Conservation (phyloP, 2,888 invertebrate genomes). For the Drosophila picticornis region DNA sequence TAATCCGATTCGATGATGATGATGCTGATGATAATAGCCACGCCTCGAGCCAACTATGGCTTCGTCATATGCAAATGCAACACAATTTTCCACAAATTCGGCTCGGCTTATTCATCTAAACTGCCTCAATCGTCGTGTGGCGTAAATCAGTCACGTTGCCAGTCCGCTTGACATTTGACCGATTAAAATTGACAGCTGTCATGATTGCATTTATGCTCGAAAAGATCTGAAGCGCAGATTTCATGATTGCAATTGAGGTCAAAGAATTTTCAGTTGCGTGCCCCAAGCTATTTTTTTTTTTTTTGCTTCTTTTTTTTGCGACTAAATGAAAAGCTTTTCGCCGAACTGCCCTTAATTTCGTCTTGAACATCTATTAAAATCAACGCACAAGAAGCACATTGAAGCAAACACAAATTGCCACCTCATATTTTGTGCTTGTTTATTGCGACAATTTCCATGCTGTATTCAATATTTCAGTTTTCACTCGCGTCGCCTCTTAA, state of each 20-base stretch:
- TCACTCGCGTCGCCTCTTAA: conserved; percentile 33
- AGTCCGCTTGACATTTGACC: conserved; percentile 65
- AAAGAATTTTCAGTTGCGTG: conserved; percentile 40
- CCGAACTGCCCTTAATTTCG: conserved; percentile 47
- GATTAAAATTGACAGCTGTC: conserved; percentile 78
- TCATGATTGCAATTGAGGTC: conserved; percentile 30
- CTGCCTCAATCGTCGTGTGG: conserved; percentile 50
- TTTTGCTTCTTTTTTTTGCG: neutral
- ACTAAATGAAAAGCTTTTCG: conserved; percentile 29
- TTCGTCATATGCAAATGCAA: conserved; percentile 69
- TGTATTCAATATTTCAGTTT: conserved; percentile 58
- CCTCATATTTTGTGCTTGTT: conserved; percentile 34
- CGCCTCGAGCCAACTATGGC: conserved; percentile 16
- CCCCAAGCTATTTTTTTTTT: neutral
- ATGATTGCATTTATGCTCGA: conserved; percentile 68
- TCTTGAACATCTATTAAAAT: conserved; percentile 42
- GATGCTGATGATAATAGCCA: conserved; percentile 16
- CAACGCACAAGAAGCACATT: conserved; percentile 19
- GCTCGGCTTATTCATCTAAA: conserved; percentile 66
- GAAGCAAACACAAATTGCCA: conserved; percentile 15
- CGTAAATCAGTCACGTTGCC: conserved; percentile 54
- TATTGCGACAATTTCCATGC: conserved; percentile 59
- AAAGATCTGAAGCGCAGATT: conserved; percentile 53
- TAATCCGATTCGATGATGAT: conserved; percentile 40
- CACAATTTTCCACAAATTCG: conserved; percentile 44